Evolutionary conservation across 2,113 vertebrate species (phyloP), one percentile per base, ranked within the genome.

Genomic region (Leucoraja erinaceus): DNA sequence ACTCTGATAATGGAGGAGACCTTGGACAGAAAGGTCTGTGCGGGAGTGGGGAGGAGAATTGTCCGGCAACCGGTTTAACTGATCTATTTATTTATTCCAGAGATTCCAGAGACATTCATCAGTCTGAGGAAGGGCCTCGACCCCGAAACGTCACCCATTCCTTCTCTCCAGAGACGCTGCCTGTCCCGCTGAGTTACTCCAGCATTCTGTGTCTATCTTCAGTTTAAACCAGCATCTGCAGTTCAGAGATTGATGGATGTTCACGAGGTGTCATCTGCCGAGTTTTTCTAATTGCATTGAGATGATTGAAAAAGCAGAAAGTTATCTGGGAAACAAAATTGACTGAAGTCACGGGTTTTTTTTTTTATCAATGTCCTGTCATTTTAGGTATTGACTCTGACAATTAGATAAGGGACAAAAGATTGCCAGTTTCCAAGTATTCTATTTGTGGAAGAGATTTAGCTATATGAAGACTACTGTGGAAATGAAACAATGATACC

Each of bases 321-420:
- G 11, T 86, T 61, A 86, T 31, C 25, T 14, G 25, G 5, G 63
- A 63, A 63, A 59, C 11, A 86, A 86, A 86, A 86, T 61, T 84
- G 10, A 84, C 22, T 84, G 28, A 61, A 86, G 25, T n/a, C 59
- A 88, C 6, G n/a, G 2, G n/a, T n/a, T n/a, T n/a, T n/a, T n/a
- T n/a, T 88, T 88, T 88, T 88, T 88, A 61, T 66, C 83, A 31
- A 63, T 33, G 56, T 88, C 83, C 83, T n/a, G 18, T 63, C 59
- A 66, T 88, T 88, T 59, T 7, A 31, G 59, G 5, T 5, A 88
- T 88, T 28, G 10, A 6, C 63, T 88, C 28, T 5, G 20, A 22
- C 81, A 86, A 86, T 31, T 86, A 86, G 81, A n/a, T 56, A 61
- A 47, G 56, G 56, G 56, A n/a, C 81, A 61, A 86, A n/a, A 86